These are phyloP conservation scores for Cephus pygmeus DNA, from an alignment of 2,888 invertebrate species.

Conservation along the genomic window DNA sequence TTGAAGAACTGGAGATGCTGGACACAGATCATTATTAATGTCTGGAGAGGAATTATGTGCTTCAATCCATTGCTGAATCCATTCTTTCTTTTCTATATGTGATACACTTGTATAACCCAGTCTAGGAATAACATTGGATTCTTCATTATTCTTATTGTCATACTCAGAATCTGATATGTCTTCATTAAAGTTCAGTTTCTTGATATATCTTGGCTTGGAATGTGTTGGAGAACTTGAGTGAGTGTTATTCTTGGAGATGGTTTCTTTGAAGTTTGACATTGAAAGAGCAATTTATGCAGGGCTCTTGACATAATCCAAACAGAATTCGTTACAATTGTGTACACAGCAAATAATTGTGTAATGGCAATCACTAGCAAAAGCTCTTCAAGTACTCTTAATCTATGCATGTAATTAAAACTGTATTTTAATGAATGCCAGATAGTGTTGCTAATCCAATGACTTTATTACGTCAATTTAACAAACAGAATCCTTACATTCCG, in stretches of 20 bases:
- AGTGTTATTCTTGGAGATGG: slow-evolving; percentile 17
- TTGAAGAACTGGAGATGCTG: neutral
- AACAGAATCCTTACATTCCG: too few relatives aligned
- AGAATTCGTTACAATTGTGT: neutral
- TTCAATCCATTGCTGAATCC: slow-evolving; percentile 43
- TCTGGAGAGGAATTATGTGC: slow-evolving; percentile 19
- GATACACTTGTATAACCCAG: neutral
- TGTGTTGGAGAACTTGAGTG: slow-evolving; percentile 22
- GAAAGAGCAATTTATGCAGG: neutral
- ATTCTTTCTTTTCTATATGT: slow-evolving; percentile 31
- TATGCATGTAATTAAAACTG: neutral
- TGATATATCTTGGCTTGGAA: slow-evolving; percentile 7
- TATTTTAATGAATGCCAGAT: neutral
- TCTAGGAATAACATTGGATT: neutral
- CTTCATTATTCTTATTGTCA: neutral
- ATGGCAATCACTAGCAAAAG: neutral
- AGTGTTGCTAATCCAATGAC: neutral
- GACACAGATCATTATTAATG: neutral
- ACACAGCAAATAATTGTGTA: neutral
- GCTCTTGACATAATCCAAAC: neutral
- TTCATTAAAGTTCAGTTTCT: neutral
- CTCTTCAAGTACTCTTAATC: neutral
- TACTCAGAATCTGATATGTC: neutral
- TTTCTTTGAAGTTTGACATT: slow-evolving; percentile 19
- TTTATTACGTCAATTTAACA: neutral